A percentile compares a stretch with the other conserved stretches of the same genome.
These are phyloP conservation scores for Leucoma salicis DNA, from an alignment of 2,888 invertebrate species.

Conservation along the genomic window DNA sequence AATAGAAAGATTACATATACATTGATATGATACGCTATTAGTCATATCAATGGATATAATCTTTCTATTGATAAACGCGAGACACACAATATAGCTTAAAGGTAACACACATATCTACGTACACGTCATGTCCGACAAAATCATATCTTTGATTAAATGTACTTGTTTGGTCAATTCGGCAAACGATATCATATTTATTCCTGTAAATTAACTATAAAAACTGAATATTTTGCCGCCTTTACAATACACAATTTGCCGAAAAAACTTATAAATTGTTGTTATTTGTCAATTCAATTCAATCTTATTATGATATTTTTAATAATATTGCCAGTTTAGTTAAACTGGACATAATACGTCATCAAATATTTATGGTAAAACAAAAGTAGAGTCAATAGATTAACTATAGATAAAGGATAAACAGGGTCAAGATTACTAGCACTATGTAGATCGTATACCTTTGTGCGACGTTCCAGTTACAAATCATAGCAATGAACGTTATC, in stretches of 20 bases:
- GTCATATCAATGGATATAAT: too few species aligned
- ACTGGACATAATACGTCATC: too few species aligned
- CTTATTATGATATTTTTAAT: too few species aligned
- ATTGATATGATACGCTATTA: too few species aligned
- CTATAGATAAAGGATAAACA: too few species aligned
- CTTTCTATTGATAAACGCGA: too few species aligned
- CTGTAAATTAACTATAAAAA: slow-evolving; percentile 4
- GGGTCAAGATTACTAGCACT: slow-evolving; percentile 61
- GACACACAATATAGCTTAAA: too few species aligned
- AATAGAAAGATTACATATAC: too few species aligned
- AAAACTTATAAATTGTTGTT: not conserved
- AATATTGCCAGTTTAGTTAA: too few species aligned
- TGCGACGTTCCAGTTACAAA: slow-evolving; percentile 54
- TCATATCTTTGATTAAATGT: slow-evolving; percentile 59
- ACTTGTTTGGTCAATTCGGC: slow-evolving; percentile 59
- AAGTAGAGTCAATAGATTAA: too few species aligned
- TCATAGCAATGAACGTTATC: slow-evolving; percentile 35
- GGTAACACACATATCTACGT: too few species aligned
- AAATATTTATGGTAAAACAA: too few species aligned
- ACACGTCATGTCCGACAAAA: slow-evolving; percentile 54
- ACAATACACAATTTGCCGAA: not conserved
- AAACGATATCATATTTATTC: slow-evolving; percentile 44
- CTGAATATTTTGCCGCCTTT: not conserved
- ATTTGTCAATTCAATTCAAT: not conserved
- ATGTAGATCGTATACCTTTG: slow-evolving; percentile 41